Evolutionary conservation across 1,140 invertebrate species (phyloP).

Genomic region (Euborellia annulipes): DNA sequence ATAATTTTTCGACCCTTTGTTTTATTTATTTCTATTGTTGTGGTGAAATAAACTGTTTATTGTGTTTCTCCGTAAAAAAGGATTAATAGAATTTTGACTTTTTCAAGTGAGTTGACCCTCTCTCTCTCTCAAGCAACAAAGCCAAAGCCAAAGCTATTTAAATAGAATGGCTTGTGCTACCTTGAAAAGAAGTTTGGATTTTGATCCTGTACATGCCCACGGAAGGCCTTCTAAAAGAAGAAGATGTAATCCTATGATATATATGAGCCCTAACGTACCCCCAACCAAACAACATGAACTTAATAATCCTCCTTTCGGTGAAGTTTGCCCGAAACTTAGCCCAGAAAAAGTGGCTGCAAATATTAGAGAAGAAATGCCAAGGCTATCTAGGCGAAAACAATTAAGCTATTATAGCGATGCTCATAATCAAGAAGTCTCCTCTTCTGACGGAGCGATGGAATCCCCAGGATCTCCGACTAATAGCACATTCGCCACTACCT

Average conservation of each 20-base stretch:
- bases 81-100: too few relatives aligned
- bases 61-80: too few relatives aligned
- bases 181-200: conserved; percentile 80
- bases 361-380: conserved; percentile 78
- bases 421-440: conserved; percentile 11
- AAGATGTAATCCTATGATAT: conserved; percentile 74
- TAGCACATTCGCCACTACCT: conserved; percentile 26
- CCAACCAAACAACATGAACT: conserved; percentile 34
- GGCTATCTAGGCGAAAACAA: conserved; percentile 76
- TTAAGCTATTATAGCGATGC: conserved; percentile 45
- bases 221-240: conserved; percentile 68
- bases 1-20: too few relatives aligned
- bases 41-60: too few relatives aligned
- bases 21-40: too few relatives aligned
- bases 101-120: too few relatives aligned
- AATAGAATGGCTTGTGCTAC: conserved; percentile 96
- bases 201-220: conserved; percentile 69
- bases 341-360: conserved; percentile 86
- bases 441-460: conserved; percentile 30
- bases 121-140: too few relatives aligned
- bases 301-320: conserved; percentile 57
- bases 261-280: conserved; percentile 47
- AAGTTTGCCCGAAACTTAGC: conserved; percentile 62
- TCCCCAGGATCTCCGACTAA: conserved; percentile 31
- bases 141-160: too few relatives aligned